phyloP scores from a whole-genome alignment of 2,888 invertebrate species.

The Nesidiocoris tenuis region DNA sequence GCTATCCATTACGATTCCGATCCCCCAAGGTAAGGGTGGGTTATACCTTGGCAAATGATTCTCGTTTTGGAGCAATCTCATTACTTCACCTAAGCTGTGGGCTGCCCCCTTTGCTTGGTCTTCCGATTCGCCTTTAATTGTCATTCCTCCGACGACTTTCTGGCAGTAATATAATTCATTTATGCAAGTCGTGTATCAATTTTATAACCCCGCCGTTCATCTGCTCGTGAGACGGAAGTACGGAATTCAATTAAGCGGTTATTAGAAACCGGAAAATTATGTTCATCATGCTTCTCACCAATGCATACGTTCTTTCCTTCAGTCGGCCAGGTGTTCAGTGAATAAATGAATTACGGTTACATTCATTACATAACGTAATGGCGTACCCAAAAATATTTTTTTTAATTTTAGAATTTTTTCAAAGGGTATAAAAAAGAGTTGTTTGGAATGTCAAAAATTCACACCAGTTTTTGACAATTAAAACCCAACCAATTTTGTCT shows the following conservation, averaged over 20 bases:
- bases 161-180: constrained; percentile 26
- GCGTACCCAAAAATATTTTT: too few relatives aligned
- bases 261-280: not conserved
- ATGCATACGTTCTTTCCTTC: too few relatives aligned
- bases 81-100: constrained; percentile 19
- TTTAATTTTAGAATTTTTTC: too few relatives aligned
- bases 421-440: too few relatives aligned
- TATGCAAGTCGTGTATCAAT: constrained; percentile 41
- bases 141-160: constrained; percentile 27
- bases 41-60: not conserved
- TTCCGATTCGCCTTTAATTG: constrained; percentile 27
- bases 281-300: not conserved
- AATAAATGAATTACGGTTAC: too few relatives aligned
- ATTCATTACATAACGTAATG: too few relatives aligned
- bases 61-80: not conserved
- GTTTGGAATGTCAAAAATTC: too few relatives aligned
- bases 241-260: constrained; percentile 4
- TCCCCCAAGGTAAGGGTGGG: too few relatives aligned
- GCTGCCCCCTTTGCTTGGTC: not conserved
- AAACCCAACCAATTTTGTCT: too few relatives aligned
- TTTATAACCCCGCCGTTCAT: constrained; percentile 23
- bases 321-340: too few relatives aligned
- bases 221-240: not conserved
- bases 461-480: too few relatives aligned
- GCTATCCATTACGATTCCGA: too few relatives aligned